Percentiles rank a stretch among this genome's conserved stretches.
Conservation (phyloP, 2,888 invertebrate species). For the Ametastegia equiseti region DNA sequence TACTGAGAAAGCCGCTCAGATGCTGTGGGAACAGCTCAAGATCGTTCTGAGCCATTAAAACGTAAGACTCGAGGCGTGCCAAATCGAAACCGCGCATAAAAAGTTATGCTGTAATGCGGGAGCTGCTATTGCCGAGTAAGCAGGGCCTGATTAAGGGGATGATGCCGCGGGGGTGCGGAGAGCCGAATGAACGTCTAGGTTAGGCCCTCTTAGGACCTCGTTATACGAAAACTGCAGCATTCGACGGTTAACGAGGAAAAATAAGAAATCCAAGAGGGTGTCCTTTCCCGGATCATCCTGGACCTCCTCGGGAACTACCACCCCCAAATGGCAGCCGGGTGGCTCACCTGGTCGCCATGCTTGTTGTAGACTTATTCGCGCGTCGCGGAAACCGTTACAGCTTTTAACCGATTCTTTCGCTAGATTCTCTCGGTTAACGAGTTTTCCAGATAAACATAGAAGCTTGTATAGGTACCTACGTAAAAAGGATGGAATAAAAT, state of each 20-base stretch:
- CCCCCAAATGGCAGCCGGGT: background rate
- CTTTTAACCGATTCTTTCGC: slow-evolving; percentile 15
- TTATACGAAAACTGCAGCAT: slow-evolving; percentile 33
- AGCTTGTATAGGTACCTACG: background rate
- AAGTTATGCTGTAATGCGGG: slow-evolving; percentile 9
- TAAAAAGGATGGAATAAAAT: background rate
- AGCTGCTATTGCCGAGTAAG: slow-evolving; percentile 13
- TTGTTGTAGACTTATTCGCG: background rate
- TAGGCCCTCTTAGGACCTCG: slow-evolving; percentile 39
- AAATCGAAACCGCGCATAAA: slow-evolving; percentile 29
- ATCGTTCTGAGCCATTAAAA: slow-evolving; percentile 28
- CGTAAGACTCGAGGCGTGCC: slow-evolving; percentile 36
- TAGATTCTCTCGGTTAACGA: slow-evolving; percentile 21
- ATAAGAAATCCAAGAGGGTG: slow-evolving; percentile 28
- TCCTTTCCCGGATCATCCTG: slow-evolving; percentile 10
- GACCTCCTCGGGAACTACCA: slow-evolving; percentile 5
- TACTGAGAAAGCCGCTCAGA: background rate
- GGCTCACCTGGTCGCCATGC: background rate
- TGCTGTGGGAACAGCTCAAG: background rate
- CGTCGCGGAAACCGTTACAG: background rate
- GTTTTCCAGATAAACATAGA: slow-evolving; percentile 25
- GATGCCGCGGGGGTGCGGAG: background rate
- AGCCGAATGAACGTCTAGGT: slow-evolving; percentile 1
- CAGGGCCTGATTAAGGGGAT: slow-evolving; percentile 33
- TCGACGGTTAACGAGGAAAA: slow-evolving; percentile 34